phyloP scores from a whole-genome alignment of 2,888 invertebrate species.

The Plemyria rubiginata region DNA sequence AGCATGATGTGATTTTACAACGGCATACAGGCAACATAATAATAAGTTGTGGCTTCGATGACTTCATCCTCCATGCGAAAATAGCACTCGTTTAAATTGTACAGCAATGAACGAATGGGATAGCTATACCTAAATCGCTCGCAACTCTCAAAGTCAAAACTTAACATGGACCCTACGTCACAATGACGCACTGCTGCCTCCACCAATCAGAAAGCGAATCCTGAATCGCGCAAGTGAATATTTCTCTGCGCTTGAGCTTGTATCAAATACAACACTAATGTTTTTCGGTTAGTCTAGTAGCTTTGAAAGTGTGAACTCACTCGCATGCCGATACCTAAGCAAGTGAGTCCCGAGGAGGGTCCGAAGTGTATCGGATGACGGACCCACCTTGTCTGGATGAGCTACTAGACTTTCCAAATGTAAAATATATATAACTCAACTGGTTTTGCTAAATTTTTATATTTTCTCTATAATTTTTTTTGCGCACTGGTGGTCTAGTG shows the following conservation, averaged over 20 bases:
- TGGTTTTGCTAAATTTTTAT: background rate
- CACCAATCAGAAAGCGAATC: background rate
- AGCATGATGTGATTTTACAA: too few relatives aligned
- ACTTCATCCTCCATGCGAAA: background rate
- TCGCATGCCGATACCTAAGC: background rate
- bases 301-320: conserved; percentile 3
- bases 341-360: background rate
- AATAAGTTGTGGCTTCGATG: too few relatives aligned
- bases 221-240: conserved; percentile 7
- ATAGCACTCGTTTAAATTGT: background rate
- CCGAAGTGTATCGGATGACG: conserved; percentile 5
- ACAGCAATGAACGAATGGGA: background rate
- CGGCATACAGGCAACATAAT: too few relatives aligned
- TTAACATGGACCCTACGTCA: background rate
- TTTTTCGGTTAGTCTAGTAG: background rate
- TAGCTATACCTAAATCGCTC: background rate
- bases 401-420: background rate
- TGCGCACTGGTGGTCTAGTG: too few relatives aligned
- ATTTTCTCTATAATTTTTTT: background rate
- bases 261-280: background rate
- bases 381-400: conserved; percentile 2
- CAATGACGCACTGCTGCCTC: background rate
- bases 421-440: background rate
- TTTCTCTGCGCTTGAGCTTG: background rate
- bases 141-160: background rate